Evolutionary conservation across 2,888 invertebrate genomes (phyloP).

Genomic region (Frankliniella intonsa): DNA sequence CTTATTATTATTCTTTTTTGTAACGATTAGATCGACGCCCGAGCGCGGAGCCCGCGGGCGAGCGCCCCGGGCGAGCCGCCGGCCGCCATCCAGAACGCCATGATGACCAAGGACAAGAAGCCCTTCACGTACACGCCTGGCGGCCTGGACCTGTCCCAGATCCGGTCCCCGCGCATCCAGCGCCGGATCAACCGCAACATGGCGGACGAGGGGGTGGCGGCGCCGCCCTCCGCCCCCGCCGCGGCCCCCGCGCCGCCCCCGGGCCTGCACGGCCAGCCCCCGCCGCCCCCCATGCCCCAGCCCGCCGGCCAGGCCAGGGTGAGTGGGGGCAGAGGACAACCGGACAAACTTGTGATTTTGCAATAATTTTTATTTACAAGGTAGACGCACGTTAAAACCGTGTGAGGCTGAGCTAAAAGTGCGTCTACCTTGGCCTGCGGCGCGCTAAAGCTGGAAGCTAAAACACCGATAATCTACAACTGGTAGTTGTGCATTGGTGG

Average conservation of each 20-base stretch:
- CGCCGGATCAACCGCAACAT: conserved; percentile 63
- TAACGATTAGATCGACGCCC: neutral
- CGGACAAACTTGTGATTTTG: too few species aligned
- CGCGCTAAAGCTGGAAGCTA: too few species aligned
- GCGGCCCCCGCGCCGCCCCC: conserved; percentile 52
- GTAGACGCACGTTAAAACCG: too few species aligned
- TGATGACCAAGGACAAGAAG: conserved; percentile 94
- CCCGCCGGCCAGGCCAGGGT: neutral
- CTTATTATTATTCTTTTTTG: too few species aligned
- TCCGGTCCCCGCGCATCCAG: conserved; percentile 84
- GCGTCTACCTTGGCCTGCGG: too few species aligned
- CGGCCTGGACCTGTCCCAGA: conserved; percentile 84
- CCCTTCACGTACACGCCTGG: conserved; percentile 96
- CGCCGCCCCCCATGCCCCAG: conserved; percentile 29
- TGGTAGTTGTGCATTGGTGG: too few species aligned
- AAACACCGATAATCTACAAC: too few species aligned
- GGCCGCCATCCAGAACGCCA: conserved; percentile 84
- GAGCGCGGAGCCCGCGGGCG: neutral
- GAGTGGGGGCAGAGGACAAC: neutral
- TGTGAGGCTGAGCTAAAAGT: too few species aligned
- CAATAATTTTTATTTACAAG: too few species aligned
- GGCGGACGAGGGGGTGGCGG: conserved; percentile 10
- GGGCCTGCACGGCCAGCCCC: conserved; percentile 54
- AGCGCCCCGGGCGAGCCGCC: conserved; percentile 60
- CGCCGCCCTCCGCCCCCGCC: conserved; percentile 31